Conservation (phyloP, 2,888 invertebrate species). For the Odontothrips loti region DNA sequence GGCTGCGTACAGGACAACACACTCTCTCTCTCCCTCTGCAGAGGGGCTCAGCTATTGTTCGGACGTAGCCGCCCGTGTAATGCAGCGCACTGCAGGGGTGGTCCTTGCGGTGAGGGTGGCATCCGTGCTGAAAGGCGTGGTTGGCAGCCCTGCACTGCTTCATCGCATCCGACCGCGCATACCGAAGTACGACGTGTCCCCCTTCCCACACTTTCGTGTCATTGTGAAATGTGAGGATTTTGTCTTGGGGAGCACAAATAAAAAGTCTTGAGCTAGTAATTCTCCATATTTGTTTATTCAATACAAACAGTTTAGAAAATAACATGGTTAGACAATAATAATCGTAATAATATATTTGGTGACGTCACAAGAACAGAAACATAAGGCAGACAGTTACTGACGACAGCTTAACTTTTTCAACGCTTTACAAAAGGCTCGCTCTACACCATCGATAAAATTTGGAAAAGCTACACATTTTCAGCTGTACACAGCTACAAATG, state of each 20-base stretch:
- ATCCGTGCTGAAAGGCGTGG: no score
- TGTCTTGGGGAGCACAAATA: no score
- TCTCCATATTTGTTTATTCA: slow-evolving; percentile 3
- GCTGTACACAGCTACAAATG: background rate
- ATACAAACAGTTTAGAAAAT: slow-evolving; percentile 27
- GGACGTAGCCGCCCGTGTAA: no score
- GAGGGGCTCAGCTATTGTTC: no score
- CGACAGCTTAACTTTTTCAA: background rate
- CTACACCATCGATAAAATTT: background rate
- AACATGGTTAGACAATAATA: slow-evolving; percentile 5
- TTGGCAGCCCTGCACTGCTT: no score
- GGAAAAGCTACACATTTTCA: slow-evolving; percentile 2
- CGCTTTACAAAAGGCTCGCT: background rate
- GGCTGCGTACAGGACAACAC: no score
- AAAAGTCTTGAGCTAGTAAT: background rate
- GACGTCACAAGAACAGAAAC: background rate
- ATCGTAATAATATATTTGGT: background rate
- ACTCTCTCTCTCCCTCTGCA: background rate
- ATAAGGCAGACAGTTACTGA: background rate
- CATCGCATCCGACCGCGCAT: no score
- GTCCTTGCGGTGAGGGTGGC: background rate
- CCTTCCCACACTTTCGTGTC: no score
- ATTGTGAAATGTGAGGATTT: no score
- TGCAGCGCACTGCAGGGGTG: background rate
- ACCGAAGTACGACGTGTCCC: no score